Conservation (phyloP, 53 echinoderm and acorn worm genomes). For the Patiria pectinifera region DNA sequence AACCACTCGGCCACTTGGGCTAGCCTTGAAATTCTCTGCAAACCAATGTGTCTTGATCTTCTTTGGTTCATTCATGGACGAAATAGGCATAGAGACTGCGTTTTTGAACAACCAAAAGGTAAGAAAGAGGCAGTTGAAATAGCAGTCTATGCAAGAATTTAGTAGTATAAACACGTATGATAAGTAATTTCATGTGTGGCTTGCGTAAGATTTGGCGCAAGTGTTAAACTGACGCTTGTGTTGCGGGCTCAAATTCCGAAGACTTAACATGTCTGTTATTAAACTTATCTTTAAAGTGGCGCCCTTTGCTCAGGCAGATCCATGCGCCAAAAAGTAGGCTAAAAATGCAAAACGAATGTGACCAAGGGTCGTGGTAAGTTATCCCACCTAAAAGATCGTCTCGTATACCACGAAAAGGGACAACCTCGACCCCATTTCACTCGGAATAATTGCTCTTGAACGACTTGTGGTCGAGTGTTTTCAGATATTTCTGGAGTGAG, state of each 20-base stretch:
- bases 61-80: too few species aligned
- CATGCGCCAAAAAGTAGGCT: background rate
- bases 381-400: background rate
- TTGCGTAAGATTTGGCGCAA: background rate
- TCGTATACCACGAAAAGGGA: background rate
- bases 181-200: too few species aligned
- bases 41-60: too few species aligned
- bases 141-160: too few species aligned
- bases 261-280: background rate
- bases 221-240: too few species aligned
- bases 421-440: background rate
- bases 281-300: background rate
- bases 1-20: too few species aligned
- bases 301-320: background rate
- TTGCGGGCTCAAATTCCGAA: too few species aligned
- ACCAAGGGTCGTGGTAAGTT: background rate
- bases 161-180: too few species aligned
- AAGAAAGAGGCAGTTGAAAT: too few species aligned
- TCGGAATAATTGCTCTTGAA: slow-evolving; percentile 21
- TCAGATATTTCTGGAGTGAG: slow-evolving; percentile 1
- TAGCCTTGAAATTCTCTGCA: too few species aligned
- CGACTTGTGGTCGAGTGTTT: slow-evolving; percentile 21
- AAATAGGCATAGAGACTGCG: too few species aligned
- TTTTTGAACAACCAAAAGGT: too few species aligned
- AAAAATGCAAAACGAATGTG: background rate